Base-by-base conservation (phyloP, 2,888 invertebrate genomes). In the Iphiclides podalirius region DNA sequence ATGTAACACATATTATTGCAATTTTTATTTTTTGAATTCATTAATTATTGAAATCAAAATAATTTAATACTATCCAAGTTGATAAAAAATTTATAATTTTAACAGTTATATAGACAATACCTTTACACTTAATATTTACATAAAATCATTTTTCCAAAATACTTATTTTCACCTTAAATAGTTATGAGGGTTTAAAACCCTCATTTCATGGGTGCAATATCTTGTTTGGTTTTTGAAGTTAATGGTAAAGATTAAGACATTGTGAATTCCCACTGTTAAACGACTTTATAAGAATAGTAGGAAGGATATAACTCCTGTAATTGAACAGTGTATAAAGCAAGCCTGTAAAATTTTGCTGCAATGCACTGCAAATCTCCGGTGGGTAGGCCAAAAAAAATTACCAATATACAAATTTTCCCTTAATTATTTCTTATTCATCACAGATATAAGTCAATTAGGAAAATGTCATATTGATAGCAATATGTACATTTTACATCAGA, bases 371-470 rank as follows among this genome's bases (percentile, higher is more conserved):
- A 58, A 60, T 61, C 66, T 67, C 69, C 76, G 78, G 81, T 82
- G 79, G 84, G 83, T 75, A 76, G 75, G 78, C 83, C 79, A 74
- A 77, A 73, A 72, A 63, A 60, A 60, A 35, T 33, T 45, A 9
- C 9, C n/a, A n/a, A 66, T 61, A 69, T 61, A 67, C 64, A 67
- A 65, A 69, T 63, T 67, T 59, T 28, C 16, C 39, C 72, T 76
- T 72, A 75, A 70, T 69, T 78, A 81, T 75, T 47, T 77, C 66
- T 71, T 74, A 72, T 75, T 72, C 75, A 86, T 86, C 86, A 87
- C 86, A 87, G 87, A 79, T 77, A 80, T 75, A 72, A 78, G 71
- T 77, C 75, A 75, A 78, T 75, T 76, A 83, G 78, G 75, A 79
- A 70, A 80, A 68, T 72, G 80, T 84, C 78, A 84, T 71, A 58